These are phyloP conservation scores for Dendrophyllia cribrosa DNA, from an alignment of 64 coral and sea anemone genomes.

Conservation along the genomic window DNA sequence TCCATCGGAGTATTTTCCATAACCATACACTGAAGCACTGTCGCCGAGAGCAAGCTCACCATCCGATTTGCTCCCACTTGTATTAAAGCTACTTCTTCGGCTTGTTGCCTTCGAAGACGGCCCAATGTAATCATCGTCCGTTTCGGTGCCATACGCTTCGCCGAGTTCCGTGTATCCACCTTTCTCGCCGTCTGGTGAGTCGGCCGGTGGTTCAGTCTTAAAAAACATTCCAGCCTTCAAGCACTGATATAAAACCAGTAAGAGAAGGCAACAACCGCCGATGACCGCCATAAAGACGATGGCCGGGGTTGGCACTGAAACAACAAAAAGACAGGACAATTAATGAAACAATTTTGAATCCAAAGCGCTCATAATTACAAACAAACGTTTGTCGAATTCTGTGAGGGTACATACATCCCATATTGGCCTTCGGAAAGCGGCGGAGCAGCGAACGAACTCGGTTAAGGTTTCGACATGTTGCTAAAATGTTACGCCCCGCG, in stretches of 20 bases:
- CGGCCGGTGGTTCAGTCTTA: constrained; percentile 90
- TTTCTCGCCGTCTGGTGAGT: constrained; percentile 74
- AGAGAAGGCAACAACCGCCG: constrained; percentile 82
- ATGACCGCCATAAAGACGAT: constrained; percentile 98
- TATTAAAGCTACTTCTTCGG: constrained; percentile 94
- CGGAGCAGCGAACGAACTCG: background rate
- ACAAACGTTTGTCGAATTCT: background rate
- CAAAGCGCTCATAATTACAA: background rate
- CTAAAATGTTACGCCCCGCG: constrained; percentile 40
- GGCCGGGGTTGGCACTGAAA: constrained; percentile 95
- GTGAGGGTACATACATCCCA: constrained; percentile 59
- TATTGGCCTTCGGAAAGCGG: constrained; percentile 52
- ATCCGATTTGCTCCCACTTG: constrained; percentile 94
- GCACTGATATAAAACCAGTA: constrained; percentile 88
- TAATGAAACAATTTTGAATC: constrained; percentile 5
- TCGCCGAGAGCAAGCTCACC: constrained; percentile 87
- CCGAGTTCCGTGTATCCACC: constrained; percentile 77
- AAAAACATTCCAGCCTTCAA: constrained; percentile 96
- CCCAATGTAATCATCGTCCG: constrained; percentile 84
- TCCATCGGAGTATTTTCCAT: constrained; percentile 86
- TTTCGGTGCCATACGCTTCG: constrained; percentile 88
- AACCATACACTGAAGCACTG: constrained; percentile 90
- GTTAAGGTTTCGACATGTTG: constrained; percentile 29
- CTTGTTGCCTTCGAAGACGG: constrained; percentile 93
- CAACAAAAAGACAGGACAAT: constrained; percentile 53